Conservation (phyloP, 1,140 invertebrate genomes). For the Aphelenchoides avenae region DNA sequence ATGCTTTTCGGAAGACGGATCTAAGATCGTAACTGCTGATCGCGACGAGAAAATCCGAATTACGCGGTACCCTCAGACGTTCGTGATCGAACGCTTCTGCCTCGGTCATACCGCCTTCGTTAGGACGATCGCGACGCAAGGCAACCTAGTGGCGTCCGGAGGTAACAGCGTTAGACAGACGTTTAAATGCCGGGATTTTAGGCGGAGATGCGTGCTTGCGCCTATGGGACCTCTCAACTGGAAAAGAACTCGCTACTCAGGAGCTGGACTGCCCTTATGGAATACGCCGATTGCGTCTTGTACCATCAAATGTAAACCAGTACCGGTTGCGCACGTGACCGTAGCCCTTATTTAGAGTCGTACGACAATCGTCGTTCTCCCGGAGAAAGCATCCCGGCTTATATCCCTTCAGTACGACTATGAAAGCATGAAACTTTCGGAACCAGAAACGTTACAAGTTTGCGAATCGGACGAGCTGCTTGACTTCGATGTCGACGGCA, state of each 20-base stretch:
- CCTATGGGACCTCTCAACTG: neutral
- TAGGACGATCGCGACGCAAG: conserved; percentile 15
- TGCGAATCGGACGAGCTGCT: too few species aligned
- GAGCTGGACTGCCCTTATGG: too few species aligned
- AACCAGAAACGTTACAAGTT: too few species aligned
- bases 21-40: conserved; percentile 22
- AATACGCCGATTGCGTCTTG: too few species aligned
- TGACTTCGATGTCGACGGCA: conserved; percentile 23
- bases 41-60: conserved; percentile 31
- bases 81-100: conserved; percentile 22
- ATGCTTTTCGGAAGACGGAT: conserved; percentile 18
- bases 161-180: conserved; percentile 12
- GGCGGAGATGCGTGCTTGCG: neutral
- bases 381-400: too few species aligned
- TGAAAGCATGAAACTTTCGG: too few species aligned
- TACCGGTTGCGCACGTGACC: too few species aligned
- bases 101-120: conserved; percentile 26
- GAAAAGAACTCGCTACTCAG: conserved; percentile 6
- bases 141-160: conserved; percentile 16
- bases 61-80: conserved; percentile 26
- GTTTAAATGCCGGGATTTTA: neutral
- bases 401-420: too few species aligned
- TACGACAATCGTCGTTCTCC: too few species aligned
- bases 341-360: too few species aligned
- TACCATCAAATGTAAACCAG: too few species aligned